Base-by-base conservation (phyloP, 2,888 invertebrate species). In the Theretra japonica region DNA sequence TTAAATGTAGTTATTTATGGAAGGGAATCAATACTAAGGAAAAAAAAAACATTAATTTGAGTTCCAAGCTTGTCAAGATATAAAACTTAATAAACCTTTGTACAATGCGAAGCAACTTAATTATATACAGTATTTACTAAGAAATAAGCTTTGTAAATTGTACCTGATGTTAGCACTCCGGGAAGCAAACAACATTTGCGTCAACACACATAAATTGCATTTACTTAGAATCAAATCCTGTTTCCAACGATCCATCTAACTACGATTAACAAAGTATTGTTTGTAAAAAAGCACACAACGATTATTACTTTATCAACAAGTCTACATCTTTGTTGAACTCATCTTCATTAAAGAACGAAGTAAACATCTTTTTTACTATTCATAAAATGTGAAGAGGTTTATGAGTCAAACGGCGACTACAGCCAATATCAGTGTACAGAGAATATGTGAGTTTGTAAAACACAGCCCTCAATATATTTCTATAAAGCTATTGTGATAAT, bases 161-260 rank as follows among this genome's bases (percentile, higher is more conserved):
- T 65, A 72, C 72, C 72, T 72, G 72, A 72, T 69, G 53, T 72
- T 69, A 69, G 68, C 68, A 59, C 69, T 72, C 72, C 69, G 69
- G 25, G 72, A 72, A 72, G 69, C 59, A 53, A 72, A 72, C 59
- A 72, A 60, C 72, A 72, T 72, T 69, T 72, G 68, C 69, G 59
- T 69, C 69, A 72, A 56, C 7, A 60, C 69, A 69, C 69, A 72
- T 72, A 60, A 60, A 60, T 53, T 30, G 30, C 41, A 48, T 70
- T 70, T 68, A 69, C 25, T 65, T 23, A 33, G 30, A 60, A 72
- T 69, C 17, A 69, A 72, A 62, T 58, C 68, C 21, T 70, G 25
- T 53, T 30, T 41, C 70, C 60, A 70, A 33, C 23, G 17, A 57
- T 33, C 33, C 33, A 69, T 69, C 62, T 53, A 48, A 60, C 21